These are phyloP conservation scores for Aurelia aurita complex sp. Pacific DNA, from an alignment of 30 jellyfish, hydroid and myxozoan genomes.

Conservation along the genomic window DNA sequence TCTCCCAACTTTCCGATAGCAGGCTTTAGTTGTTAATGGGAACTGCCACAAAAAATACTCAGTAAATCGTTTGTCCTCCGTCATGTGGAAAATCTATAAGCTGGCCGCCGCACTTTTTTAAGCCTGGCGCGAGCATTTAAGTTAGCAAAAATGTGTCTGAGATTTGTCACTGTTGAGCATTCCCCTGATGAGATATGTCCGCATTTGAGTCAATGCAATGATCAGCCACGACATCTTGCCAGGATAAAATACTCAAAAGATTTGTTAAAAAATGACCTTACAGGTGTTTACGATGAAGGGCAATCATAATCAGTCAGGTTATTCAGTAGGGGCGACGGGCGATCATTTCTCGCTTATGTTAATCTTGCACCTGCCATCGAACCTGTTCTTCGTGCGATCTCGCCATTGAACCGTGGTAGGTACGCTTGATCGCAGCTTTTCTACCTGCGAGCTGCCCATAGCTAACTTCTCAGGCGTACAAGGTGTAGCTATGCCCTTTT, in stretches of 20 bases:
- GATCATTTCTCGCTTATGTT: background rate
- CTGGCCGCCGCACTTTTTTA: no score
- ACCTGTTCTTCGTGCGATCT: conserved; percentile 54
- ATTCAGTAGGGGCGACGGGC: background rate
- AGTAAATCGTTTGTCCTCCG: no score
- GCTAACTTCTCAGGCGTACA: conserved; percentile 61
- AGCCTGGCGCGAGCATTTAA: no score
- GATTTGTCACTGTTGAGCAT: no score
- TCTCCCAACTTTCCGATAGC: no score
- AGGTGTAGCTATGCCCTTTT: conserved; percentile 36
- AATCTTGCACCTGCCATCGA: conserved; percentile 43
- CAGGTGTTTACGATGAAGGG: conserved; percentile 13
- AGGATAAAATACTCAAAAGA: background rate
- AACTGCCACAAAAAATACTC: no score
- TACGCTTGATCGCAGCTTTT: conserved; percentile 73
- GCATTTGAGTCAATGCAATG: no score
- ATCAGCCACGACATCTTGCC: background rate
- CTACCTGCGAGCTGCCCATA: conserved; percentile 61
- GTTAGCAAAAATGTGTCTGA: no score
- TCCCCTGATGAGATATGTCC: no score
- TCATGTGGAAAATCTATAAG: no score
- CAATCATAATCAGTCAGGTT: background rate
- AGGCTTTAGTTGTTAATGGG: no score
- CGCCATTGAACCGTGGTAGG: conserved; percentile 55
- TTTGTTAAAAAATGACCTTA: conserved; percentile 19